Base-by-base conservation (phyloP, 2,113 vertebrate species). In the Speoplatyrhinus poulsoni region DNA sequence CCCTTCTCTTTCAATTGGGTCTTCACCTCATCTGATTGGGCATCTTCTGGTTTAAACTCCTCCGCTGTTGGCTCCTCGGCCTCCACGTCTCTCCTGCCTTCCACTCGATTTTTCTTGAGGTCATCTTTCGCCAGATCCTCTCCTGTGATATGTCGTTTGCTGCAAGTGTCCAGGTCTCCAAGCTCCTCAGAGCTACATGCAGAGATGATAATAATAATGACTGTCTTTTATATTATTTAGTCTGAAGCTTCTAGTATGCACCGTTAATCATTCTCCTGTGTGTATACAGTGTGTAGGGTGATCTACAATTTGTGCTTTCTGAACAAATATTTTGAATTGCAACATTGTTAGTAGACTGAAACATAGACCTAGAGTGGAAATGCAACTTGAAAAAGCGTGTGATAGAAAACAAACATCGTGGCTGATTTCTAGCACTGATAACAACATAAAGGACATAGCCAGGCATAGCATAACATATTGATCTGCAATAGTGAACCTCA, bases 21-120 rank as follows among this genome's bases (percentile, higher is more conserved):
- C 65, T 72, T 77, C 1, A 16, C 70, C 0, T 73, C 68, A 0
- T 82, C 79, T 12, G 82, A 65, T 62, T 70, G 52, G 9, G 74
- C 48, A 9, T 36, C 65, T 67, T 67, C 65, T 0, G 36, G 62
- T 41, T 67, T 64, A 0, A 9, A 41, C 9, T 32, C 73, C 52
- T 70, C 79, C 15, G 2, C 46, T 4, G 3, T 4, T 32, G 52
- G 26, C 7, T 9, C 17, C 33, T 75, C 83, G 60, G 56, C 61
- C 0, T 33, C 12, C 56, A 82, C 80, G 60, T 47, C 36, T 0
- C 56, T 60, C 1, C 6, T 70, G 62, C 60, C 55, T 4, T 93
- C 91, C 76, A 89, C 83, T 50, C 87, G 79, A 80, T 88, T 93
- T 69, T 93, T 95, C 58, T 93, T 94, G 1, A 78, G 86, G 62